Conservation (phyloP, 2,113 vertebrate genomes). For the Esox niger region DNA sequence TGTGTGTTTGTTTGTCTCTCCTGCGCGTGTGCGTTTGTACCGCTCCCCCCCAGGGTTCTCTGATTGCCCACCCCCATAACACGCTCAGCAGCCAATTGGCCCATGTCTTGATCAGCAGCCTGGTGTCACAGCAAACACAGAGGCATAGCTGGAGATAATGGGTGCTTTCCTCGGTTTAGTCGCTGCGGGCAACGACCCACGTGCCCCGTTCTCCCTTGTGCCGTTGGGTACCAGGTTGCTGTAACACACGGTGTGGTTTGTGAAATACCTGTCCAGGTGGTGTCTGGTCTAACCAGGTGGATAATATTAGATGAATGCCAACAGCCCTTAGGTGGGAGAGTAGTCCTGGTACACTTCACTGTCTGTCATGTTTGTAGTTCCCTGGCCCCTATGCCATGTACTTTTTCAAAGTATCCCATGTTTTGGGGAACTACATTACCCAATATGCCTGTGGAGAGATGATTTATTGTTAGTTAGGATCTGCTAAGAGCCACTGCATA, state of each 20-base stretch:
- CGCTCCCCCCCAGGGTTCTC: neutral
- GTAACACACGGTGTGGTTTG: too few relatives aligned
- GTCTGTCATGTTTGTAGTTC: neutral
- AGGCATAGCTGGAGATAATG: too few relatives aligned
- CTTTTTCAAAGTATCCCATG: slow-evolving; percentile 2
- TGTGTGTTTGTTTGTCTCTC: too few relatives aligned
- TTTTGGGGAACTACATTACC: neutral
- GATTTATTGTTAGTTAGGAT: slow-evolving; percentile 12
- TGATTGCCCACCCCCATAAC: neutral
- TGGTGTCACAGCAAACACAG: too few relatives aligned
- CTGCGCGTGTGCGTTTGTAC: too few relatives aligned
- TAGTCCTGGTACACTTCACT: neutral
- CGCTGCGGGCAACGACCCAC: too few relatives aligned
- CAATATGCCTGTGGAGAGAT: neutral
- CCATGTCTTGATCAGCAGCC: too few relatives aligned
- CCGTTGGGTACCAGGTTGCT: too few relatives aligned
- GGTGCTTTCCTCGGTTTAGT: too few relatives aligned
- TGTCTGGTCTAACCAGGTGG: neutral
- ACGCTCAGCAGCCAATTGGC: too few relatives aligned
- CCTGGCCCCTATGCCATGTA: neutral
- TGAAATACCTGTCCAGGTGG: too few relatives aligned
- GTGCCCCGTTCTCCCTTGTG: too few relatives aligned
- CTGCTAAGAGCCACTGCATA: neutral
- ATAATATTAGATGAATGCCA: neutral
- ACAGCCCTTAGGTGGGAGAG: neutral